Percentiles rank a stretch among this genome's conserved stretches.
Evolutionary conservation across 2,113 vertebrate species (phyloP).

Genomic region (Suricata suricatta): DNA sequence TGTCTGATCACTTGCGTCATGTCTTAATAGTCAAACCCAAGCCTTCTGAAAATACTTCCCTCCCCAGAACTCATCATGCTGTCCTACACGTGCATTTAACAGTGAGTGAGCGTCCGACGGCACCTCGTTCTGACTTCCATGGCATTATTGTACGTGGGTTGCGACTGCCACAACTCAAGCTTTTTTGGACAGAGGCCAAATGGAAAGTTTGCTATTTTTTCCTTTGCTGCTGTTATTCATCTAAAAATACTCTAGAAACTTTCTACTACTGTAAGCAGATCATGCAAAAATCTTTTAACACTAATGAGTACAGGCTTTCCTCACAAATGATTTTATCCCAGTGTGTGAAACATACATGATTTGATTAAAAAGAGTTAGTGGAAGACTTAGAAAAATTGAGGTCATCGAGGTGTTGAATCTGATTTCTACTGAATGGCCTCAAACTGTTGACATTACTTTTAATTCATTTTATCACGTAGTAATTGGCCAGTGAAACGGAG

Average conservation of each 20-base stretch:
- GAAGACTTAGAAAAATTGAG: background rate
- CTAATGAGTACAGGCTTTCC: background rate
- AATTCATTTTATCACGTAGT: background rate
- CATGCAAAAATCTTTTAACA: background rate
- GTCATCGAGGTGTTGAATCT: background rate
- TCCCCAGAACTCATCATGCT: rapidly evolving
- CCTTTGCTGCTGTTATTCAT: background rate
- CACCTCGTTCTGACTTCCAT: background rate
- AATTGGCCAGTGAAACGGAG: background rate
- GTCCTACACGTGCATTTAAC: background rate
- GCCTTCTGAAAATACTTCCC: background rate
- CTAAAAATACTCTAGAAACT: background rate
- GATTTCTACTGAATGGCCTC: background rate
- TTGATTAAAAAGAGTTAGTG: constrained; percentile 28
- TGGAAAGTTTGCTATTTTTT: background rate
- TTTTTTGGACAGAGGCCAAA: background rate
- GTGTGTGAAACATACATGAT: background rate
- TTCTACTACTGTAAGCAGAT: background rate
- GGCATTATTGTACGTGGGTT: background rate
- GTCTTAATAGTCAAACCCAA: background rate
- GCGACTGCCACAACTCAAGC: background rate
- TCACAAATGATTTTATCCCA: background rate
- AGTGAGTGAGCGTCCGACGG: rapidly evolving
- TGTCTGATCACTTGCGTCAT: background rate
- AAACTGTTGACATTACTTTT: background rate